phyloP scores from a whole-genome alignment of 2,888 invertebrate species.

The Tenthredo scrophulariae region DNA sequence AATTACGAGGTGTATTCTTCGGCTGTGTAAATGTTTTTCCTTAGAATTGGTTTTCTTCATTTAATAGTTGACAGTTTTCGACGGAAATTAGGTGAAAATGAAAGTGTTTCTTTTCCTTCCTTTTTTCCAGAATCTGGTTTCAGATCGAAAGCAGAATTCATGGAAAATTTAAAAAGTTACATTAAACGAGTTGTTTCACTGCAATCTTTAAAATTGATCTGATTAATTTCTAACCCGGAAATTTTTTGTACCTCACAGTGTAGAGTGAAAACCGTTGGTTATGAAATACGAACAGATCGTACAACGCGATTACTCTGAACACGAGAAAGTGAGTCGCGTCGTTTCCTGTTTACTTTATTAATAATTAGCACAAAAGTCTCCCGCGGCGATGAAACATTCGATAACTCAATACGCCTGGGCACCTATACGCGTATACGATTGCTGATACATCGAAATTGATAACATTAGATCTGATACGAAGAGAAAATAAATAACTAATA shows the following conservation, averaged over 20 bases:
- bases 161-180: not conserved
- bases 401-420: constrained; percentile 15
- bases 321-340: constrained; percentile 26
- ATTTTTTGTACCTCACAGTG: not conserved
- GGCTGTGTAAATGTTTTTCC: not conserved
- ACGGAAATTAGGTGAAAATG: not conserved
- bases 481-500: not conserved
- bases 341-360: constrained; percentile 32
- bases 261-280: constrained; percentile 4
- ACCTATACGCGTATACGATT: constrained; percentile 13
- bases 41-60: not conserved
- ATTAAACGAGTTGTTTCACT: not conserved
- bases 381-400: not conserved
- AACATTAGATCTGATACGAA: not conserved
- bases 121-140: not conserved
- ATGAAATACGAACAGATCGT: constrained; percentile 33
- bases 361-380: constrained; percentile 37
- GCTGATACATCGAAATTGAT: constrained; percentile 20
- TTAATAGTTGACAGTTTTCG: not conserved
- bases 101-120: not conserved
- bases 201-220: not conserved
- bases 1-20: not conserved
- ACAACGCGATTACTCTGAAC: not conserved
- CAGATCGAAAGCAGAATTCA: not conserved
- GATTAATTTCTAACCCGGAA: not conserved